phyloP scores from a whole-genome alignment of 2,113 vertebrate species.

The Atherinomorus stipes region DNA sequence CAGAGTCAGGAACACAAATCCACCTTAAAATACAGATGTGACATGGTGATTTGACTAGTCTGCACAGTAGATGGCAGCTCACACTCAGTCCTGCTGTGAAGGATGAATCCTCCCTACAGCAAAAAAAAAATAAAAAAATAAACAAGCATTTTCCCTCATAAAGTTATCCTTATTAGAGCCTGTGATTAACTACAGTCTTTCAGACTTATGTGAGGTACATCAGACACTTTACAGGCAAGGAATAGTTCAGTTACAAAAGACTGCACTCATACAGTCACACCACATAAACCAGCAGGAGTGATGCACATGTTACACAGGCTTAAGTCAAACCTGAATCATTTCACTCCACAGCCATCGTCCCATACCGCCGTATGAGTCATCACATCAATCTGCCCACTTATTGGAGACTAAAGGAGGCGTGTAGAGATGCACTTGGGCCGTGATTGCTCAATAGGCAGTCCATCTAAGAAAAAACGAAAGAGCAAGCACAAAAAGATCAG shows the following conservation, averaged over 20 bases:
- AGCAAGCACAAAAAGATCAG: fast-evolving
- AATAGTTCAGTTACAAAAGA: background rate
- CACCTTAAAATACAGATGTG: too few relatives aligned
- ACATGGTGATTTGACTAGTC: too few relatives aligned
- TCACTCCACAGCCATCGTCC: background rate
- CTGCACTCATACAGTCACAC: background rate
- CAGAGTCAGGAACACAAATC: too few relatives aligned
- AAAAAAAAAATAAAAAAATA: too few relatives aligned
- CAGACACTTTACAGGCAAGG: background rate
- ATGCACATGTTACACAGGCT: background rate
- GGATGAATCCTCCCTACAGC: too few relatives aligned
- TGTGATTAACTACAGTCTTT: too few relatives aligned
- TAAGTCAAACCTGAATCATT: background rate
- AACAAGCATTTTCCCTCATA: too few relatives aligned
- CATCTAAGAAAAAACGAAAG: background rate
- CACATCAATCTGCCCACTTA: background rate
- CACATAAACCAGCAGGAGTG: background rate
- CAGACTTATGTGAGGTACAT: too few relatives aligned
- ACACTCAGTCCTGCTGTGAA: too few relatives aligned
- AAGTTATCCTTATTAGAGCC: too few relatives aligned
- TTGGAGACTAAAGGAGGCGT: conserved; percentile 2
- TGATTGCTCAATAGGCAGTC: background rate
- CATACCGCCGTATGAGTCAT: background rate
- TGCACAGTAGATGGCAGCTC: too few relatives aligned
- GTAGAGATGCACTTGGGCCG: background rate